phyloP scores from a whole-genome alignment of 1,140 invertebrate genomes.

The Tetragonula clypearis region DNA sequence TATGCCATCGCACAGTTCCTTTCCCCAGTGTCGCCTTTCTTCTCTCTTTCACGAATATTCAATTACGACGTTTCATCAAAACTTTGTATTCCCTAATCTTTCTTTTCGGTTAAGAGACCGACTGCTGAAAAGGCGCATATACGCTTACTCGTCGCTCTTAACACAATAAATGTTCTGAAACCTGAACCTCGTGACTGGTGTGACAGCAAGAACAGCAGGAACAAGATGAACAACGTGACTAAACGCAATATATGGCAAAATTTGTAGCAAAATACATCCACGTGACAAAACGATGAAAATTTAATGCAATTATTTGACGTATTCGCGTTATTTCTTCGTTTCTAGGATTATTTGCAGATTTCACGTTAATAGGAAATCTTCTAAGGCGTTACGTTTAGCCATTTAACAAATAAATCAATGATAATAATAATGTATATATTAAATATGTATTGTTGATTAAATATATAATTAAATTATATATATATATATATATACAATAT shows the following conservation, averaged over 20 bases:
- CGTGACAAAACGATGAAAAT: neutral
- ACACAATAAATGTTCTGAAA: conserved; percentile 20
- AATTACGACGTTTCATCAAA: conserved; percentile 44
- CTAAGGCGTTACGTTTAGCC: neutral
- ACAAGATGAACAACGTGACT: neutral
- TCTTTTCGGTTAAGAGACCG: conserved; percentile 2
- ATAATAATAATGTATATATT: too few species aligned
- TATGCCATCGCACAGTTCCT: neutral
- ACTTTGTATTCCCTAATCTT: conserved; percentile 33
- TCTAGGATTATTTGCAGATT: too few species aligned
- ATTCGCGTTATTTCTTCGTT: neutral
- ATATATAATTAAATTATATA: too few species aligned
- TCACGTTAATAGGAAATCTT: too few species aligned
- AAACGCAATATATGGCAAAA: neutral
- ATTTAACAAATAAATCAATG: neutral
- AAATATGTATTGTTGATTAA: too few species aligned
- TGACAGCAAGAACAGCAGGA: neutral
- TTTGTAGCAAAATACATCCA: neutral
- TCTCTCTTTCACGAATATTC: conserved; percentile 38
- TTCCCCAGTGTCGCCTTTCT: conserved; percentile 20
- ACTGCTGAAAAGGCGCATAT: neutral
- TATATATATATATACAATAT: too few species aligned
- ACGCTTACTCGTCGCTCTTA: conserved; percentile 3
- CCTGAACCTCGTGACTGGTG: neutral
- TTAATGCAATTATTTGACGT: neutral